Base-by-base conservation (phyloP, 2,797 vertebrate species). In the Brotula barbata region DNA sequence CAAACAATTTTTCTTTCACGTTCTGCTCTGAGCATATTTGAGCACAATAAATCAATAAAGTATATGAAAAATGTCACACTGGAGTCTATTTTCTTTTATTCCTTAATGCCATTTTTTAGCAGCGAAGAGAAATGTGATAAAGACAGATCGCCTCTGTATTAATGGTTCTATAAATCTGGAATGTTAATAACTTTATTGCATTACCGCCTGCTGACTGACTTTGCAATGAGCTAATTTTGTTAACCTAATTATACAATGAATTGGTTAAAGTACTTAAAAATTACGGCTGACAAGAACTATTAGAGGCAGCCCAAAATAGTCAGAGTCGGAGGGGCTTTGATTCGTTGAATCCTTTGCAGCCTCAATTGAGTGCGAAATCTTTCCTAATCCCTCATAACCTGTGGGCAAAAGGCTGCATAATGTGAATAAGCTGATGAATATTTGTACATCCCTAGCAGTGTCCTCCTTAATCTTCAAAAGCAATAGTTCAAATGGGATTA, bases 261-360 rank as follows among this genome's bases (percentile, higher is more conserved):
- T 89, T 90, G 89, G 87, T 89, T 90, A 89, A 90, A 90, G 86
- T 89, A 89, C 87, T 91, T 90, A 90, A 89, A 89, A 90, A 90
- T 89, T 89, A 90, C 42, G 76, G 80, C 78, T 90, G 89, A 89
- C 90, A 89, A 86, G 86, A 83, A 84, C 85, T 86, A 89, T 91
- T 89, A 91, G 80, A 77, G 47, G 77, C 63, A 73, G 78, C 84
- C 83, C 49, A 75, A 88, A 91, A 90, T 89, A 89, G 90, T 81
- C 73, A 16, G 63, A 55, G 67, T 75, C 49, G 64, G 71, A 75
- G 66, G 68, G 77, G 72, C 80, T 88, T 89, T 87, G 81, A 86
- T 83, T 83, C 76, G 68, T 69, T 19, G 64, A 82, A 82, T 84
- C 71, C 80, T 82, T 60, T 64, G 73, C 78, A 52, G 82, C 78